Evolutionary conservation across 2,113 vertebrate species (phyloP).

Genomic region (Pampusana beccarii): DNA sequence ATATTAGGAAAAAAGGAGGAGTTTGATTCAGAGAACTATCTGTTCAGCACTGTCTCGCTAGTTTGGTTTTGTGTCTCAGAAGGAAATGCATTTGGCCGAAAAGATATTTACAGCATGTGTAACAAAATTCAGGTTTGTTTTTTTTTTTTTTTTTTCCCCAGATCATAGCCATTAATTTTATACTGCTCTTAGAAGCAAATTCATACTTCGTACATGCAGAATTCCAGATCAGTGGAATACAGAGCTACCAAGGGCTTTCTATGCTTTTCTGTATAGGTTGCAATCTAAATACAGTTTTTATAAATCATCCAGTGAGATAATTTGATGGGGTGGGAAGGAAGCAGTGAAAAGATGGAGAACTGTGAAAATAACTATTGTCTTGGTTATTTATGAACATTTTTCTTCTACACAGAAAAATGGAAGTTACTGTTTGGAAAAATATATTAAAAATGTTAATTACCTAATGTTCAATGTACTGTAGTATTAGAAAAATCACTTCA

Average conservation of each 20-base stretch:
- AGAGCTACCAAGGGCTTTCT: neutral
- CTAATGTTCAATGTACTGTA: neutral
- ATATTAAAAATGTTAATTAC: neutral
- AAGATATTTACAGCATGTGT: neutral
- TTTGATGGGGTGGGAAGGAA: neutral
- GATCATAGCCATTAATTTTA: neutral
- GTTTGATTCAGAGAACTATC: conserved; percentile 8
- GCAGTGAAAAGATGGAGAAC: neutral
- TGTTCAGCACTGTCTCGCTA: neutral
- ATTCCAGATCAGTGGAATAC: neutral
- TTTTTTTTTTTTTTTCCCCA: neutral
- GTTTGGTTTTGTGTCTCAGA: conserved; percentile 4
- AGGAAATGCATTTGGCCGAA: neutral
- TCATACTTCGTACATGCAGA: neutral
- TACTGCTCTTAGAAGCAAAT: neutral
- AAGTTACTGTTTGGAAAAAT: neutral
- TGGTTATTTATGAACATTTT: neutral
- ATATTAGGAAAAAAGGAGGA: conserved; percentile 45
- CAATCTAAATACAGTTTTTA: neutral
- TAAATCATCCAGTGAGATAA: conserved; percentile 3
- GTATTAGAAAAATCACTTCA: neutral
- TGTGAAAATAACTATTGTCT: neutral
- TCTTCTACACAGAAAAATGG: neutral
- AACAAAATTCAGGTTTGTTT: neutral
- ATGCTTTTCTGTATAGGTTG: neutral